phyloP scores from a whole-genome alignment of 2,888 invertebrate species.

The Scaptomyza flava region DNA sequence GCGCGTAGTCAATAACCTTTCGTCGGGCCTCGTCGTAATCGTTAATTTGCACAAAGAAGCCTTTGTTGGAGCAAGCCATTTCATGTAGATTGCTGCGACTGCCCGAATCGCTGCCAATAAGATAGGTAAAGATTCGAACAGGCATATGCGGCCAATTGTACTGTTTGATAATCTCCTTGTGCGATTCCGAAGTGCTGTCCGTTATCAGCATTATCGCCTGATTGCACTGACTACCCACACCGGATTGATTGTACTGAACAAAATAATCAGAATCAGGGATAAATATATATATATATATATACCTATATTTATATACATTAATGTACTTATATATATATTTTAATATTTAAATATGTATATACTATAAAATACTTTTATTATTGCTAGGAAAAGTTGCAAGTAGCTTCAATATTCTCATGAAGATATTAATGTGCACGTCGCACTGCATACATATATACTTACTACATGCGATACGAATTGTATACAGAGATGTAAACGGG shows the following conservation, averaged over 20 bases:
- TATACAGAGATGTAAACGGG: too few relatives aligned
- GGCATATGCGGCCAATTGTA: conserved; percentile 98
- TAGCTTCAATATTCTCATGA: too few relatives aligned
- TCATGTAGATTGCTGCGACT: conserved; percentile 93
- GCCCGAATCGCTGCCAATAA: conserved; percentile 96
- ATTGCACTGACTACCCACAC: conserved; percentile 96
- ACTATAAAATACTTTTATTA: too few relatives aligned
- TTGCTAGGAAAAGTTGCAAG: too few relatives aligned
- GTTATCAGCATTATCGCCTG: conserved; percentile 99
- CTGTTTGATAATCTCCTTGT: conserved; percentile 88
- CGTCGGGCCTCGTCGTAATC: conserved; percentile 94
- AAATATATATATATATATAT: background rate
- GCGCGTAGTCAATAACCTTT: conserved; percentile 96
- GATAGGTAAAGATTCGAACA: conserved; percentile 97
- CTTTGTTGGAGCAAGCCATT: conserved; percentile 99
- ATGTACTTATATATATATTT: too few relatives aligned
- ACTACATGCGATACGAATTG: too few relatives aligned
- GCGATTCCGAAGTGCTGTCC: conserved; percentile 92
- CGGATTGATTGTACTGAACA: conserved; percentile 91
- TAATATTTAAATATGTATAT: too few relatives aligned
- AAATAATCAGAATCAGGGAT: background rate
- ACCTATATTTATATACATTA: too few relatives aligned
- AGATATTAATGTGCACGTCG: too few relatives aligned
- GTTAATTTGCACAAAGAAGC: conserved; percentile 92
- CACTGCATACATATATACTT: too few relatives aligned